These are phyloP conservation scores for Acromyrmex charruanus DNA, from an alignment of 1,140 invertebrate species.

Conservation along the genomic window DNA sequence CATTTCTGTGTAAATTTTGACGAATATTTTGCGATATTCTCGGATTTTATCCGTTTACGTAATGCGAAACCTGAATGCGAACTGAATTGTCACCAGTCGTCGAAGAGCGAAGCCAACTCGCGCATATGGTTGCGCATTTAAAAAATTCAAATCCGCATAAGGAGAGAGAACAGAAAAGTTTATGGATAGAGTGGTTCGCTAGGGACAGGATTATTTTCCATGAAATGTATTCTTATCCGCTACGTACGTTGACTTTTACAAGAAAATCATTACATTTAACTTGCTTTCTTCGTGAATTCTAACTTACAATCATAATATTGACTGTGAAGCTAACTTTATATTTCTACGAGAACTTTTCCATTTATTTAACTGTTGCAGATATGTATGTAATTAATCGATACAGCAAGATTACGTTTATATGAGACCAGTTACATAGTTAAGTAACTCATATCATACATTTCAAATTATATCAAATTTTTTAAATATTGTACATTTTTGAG, in stretches of 20 bases:
- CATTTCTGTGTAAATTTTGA: neutral
- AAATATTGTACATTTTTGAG: neutral
- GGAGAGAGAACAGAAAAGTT: slow-evolving; percentile 16
- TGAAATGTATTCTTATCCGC: slow-evolving; percentile 24
- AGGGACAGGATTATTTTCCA: slow-evolving; percentile 4
- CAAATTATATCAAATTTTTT: neutral
- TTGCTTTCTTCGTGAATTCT: slow-evolving; percentile 13
- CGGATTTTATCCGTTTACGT: neutral
- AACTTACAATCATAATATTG: neutral
- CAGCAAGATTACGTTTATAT: neutral
- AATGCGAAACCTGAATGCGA: neutral
- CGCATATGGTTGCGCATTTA: slow-evolving; percentile 13
- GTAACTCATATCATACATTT: neutral
- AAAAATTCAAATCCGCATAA: slow-evolving; percentile 38
- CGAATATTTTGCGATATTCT: neutral
- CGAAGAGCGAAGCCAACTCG: slow-evolving; percentile 11
- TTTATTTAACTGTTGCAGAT: neutral
- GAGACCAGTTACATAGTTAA: neutral
- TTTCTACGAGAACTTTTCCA: neutral
- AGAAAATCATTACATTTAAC: slow-evolving; percentile 13
- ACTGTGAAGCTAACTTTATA: slow-evolving; percentile 20
- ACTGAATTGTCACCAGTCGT: slow-evolving; percentile 11
- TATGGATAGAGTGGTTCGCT: neutral
- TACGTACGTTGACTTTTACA: slow-evolving; percentile 37
- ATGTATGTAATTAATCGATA: neutral